Evolutionary conservation across 2,888 invertebrate species (phyloP), one percentile per base, ranked within the genome.

Genomic region (Oligia fasciuncula): DNA sequence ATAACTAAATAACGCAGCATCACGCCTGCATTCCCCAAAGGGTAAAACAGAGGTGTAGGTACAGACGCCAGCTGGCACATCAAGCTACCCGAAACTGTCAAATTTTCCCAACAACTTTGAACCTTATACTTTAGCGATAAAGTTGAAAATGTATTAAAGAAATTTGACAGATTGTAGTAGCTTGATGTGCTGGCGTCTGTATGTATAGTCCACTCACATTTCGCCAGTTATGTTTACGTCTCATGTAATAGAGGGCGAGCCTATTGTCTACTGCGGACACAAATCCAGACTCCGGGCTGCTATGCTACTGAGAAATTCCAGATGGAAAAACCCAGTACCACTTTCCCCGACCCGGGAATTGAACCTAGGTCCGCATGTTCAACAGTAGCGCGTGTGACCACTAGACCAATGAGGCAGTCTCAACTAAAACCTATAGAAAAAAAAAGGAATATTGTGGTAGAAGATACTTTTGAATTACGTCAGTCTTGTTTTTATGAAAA

Each of bases 401-500:
- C 57, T 60, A 11, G 11, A 1, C n/a, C n/a, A 60, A 60, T 4
- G 13, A n/a, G 8, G 8, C 8, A 8, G 11, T 60, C 23, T 60
- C n/a, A 57, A 35, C 17, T 51, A n/a, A 13, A 63, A 13, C 1
- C 17, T 23, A 63, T 6, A 67, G 23, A 63, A 83, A 49, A 11
- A 49, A 13, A 49, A 4, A 49, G 40, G 40, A 77, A 77, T 35
- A 49, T 4, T 43, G 46, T n/a, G 43, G 40, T 23, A 65, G 29
- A 76, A 80, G 35, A 78, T 57, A 70, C 11, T 6, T 66, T 66
- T 54, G 23, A 68, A 14, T 19, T 57, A 51, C 35, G 73, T 85
- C 81, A 67, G 49, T 63, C 70, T 57, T 76, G 46, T 77, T 81
- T 71, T 67, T 81, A 5, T 35, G 11, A n/a, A 51, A 70, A 67